Conservation (phyloP, 2,113 vertebrate genomes). For the Carlito syrichta region DNA sequence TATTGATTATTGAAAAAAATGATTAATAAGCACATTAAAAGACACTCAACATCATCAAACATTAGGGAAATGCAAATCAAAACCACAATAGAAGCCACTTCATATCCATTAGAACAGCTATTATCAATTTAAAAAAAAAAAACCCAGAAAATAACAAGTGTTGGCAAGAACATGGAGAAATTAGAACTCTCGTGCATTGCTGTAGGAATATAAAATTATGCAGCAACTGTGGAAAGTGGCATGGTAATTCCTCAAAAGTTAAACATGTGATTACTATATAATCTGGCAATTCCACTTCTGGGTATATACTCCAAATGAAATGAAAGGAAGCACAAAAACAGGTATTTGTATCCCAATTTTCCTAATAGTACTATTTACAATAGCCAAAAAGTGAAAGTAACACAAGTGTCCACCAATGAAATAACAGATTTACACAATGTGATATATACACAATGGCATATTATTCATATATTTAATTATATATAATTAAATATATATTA, state of each 20-base stretch:
- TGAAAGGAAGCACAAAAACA: not conserved
- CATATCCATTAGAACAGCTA: not conserved
- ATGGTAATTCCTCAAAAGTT: not conserved
- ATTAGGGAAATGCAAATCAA: not conserved
- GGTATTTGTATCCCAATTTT: not conserved
- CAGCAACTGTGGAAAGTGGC: not conserved
- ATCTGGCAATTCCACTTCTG: not conserved
- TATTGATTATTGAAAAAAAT: no score
- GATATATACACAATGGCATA: not conserved
- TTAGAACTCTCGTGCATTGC: not conserved
- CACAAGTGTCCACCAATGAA: not conserved
- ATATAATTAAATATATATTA: no score
- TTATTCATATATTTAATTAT: no score
- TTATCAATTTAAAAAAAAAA: not conserved
- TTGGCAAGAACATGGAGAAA: not conserved
- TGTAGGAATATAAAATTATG: not conserved
- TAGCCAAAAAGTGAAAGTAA: not conserved
- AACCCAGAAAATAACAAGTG: not conserved
- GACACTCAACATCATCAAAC: not conserved
- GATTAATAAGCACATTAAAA: not conserved
- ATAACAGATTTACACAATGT: not conserved
- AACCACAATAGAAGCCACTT: not conserved
- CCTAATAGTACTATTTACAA: not conserved
- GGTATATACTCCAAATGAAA: not conserved
- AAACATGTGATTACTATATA: not conserved